Conservation (phyloP, 2,888 invertebrate genomes). For the Phaonia tiefii region DNA sequence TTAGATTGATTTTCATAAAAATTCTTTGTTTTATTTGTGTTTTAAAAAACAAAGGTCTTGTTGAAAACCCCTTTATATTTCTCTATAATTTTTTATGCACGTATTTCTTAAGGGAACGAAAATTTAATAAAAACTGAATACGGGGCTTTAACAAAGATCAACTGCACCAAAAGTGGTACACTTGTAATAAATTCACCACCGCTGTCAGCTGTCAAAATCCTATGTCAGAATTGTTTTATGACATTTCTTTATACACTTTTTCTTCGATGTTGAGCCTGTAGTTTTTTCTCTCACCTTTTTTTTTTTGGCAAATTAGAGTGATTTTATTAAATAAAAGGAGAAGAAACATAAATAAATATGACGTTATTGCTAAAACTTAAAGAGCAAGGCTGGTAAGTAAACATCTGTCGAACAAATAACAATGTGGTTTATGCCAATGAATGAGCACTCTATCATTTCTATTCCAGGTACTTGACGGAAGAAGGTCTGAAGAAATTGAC, state of each 20-base stretch:
- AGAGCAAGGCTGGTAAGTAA: slow-evolving; percentile 85
- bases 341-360: slow-evolving; percentile 78
- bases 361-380: slow-evolving; percentile 84
- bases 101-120: too few species aligned
- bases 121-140: too few species aligned
- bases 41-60: too few species aligned
- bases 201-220: slow-evolving; percentile 7
- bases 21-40: too few species aligned
- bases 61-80: too few species aligned
- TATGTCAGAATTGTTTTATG: slow-evolving; percentile 8
- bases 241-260: slow-evolving; percentile 38
- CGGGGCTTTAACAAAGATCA: too few species aligned
- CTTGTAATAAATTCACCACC: slow-evolving; percentile 4
- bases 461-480: slow-evolving; percentile 87
- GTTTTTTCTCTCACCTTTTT: slow-evolving; percentile 26
- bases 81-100: too few species aligned
- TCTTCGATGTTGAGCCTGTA: slow-evolving; percentile 32
- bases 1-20: too few species aligned
- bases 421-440: neutral
- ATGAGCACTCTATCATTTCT: slow-evolving; percentile 51
- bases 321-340: slow-evolving; percentile 57
- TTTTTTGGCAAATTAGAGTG: slow-evolving; percentile 38
- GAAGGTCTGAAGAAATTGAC: slow-evolving; percentile 86
- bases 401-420: neutral
- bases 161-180: neutral